Base-by-base conservation (phyloP, 2,113 vertebrate genomes). In the Phylloscopus trochilus region DNA sequence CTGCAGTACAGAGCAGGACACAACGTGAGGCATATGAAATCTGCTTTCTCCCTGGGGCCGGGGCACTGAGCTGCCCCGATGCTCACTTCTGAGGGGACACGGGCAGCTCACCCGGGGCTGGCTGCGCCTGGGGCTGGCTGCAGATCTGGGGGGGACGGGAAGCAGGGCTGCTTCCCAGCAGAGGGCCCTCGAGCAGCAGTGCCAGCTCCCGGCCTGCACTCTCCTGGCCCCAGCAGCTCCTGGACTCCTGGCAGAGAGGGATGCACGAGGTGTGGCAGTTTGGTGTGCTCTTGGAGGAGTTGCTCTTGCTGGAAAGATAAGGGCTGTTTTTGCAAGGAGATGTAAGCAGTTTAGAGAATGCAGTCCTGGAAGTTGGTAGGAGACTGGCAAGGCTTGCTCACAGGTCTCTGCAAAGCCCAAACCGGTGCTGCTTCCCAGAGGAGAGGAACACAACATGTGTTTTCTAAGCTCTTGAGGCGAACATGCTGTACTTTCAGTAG, bases 31-130 rank as follows among this genome's bases (percentile, higher is more conserved):
- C 9, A 0, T 2, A 5, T 2, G 39, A 46, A 86, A 70, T 19
- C 1, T 0, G 6, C 52, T 82, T 37, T 56, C 49, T 18, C 20
- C 19, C 26, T 4, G 4, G 43, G 66, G n/a, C 43, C 0, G 2
- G 17, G 60, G 7, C 18, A 2, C 11, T 1, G 3, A 7, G 41
- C 62, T 18, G 15, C 10, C 33, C 44, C 15, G 27, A 0, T 10
- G 9, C 62, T 66, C 19, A 0, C 28, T 26, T 26, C 46, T 1
- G 3, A 51, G 80, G 31, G 39, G 10, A 2, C 23, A 1, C 23
- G 2, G 3, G 37, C 30, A 10, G 4, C 62, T 72, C 4, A 2
- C 7, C 18, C 49, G 2, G 11, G 11, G 22, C 37, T 39, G 14
- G 13, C 64, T 27, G 44, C 1, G 10, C 44, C 53, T 18, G 52